These are phyloP conservation scores for Drosophila nebulosa DNA, from an alignment of 1,140 invertebrate species.

Conservation along the genomic window DNA sequence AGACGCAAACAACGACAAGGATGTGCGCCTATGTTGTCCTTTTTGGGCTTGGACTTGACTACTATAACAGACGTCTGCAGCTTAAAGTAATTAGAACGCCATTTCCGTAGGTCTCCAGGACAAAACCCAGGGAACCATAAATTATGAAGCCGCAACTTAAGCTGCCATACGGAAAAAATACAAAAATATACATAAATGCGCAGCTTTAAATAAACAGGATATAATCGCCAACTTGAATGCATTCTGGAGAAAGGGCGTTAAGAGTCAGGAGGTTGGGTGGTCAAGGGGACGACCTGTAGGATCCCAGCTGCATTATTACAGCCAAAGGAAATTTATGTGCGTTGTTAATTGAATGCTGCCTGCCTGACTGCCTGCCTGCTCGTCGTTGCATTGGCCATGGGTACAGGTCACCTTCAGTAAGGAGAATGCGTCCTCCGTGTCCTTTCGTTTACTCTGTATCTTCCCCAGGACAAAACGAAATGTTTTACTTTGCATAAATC, in stretches of 20 bases:
- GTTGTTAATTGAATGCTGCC: conserved; percentile 69
- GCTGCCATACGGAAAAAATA: conserved; percentile 20
- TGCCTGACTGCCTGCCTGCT: conserved; percentile 1
- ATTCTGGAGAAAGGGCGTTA: not conserved
- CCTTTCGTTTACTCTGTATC: not conserved
- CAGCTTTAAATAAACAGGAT: conserved; percentile 70
- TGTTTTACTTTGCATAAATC: conserved; percentile 59
- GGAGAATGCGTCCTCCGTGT: not conserved
- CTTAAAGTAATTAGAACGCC: conserved; percentile 76
- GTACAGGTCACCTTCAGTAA: conserved; percentile 42
- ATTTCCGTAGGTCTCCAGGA: conserved; percentile 46
- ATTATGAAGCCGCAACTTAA: conserved; percentile 65
- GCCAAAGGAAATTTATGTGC: conserved; percentile 76
- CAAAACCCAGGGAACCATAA: conserved; percentile 33
- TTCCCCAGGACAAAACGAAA: conserved; percentile 1
- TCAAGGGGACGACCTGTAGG: conserved; percentile 24
- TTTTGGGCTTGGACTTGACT: conserved; percentile 18
- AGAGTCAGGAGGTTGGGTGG: not conserved
- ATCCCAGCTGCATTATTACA: conserved; percentile 74
- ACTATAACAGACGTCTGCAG: conserved; percentile 64
- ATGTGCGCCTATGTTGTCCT: conserved; percentile 31
- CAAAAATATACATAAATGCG: conserved; percentile 40
- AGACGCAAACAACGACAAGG: not conserved
- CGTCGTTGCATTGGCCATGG: conserved; percentile 12
- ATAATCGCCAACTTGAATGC: conserved; percentile 29